Evolutionary conservation across 1,140 invertebrate species (phyloP).

Genomic region (Drosophila watanabei): DNA sequence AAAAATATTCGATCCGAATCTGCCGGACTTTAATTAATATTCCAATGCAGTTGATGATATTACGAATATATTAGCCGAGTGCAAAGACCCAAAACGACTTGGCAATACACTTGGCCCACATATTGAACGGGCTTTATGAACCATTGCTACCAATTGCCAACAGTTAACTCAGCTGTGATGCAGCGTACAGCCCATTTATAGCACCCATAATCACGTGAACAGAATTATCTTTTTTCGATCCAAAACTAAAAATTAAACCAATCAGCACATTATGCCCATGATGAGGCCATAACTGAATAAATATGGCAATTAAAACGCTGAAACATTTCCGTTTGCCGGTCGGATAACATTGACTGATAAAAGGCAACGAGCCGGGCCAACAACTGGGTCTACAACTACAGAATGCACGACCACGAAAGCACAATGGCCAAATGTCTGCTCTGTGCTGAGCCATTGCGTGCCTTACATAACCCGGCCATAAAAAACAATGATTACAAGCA

Average conservation of each 20-base stretch:
- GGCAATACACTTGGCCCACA: conserved; percentile 17
- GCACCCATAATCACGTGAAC: conserved; percentile 8
- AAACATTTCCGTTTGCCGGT: conserved; percentile 70
- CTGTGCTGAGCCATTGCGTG: conserved; percentile 51
- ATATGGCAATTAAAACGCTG: conserved; percentile 38
- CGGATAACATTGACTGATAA: conserved; percentile 75
- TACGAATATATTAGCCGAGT: conserved; percentile 26
- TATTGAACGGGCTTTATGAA: background rate
- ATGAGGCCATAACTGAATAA: conserved; percentile 20
- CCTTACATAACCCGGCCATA: conserved; percentile 47
- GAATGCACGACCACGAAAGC: conserved; percentile 29
- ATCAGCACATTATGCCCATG: conserved; percentile 30
- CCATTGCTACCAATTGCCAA: background rate
- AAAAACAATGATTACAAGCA: conserved; percentile 39
- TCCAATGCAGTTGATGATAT: conserved; percentile 17
- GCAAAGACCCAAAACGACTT: conserved; percentile 15
- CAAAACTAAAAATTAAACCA: conserved; percentile 9
- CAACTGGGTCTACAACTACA: conserved; percentile 19
- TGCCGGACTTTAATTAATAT: conserved; percentile 1
- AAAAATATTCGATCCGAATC: conserved; percentile 10
- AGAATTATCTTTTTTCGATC: conserved; percentile 2
- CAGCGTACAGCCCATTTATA: conserved; percentile 9
- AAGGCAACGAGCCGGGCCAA: conserved; percentile 27
- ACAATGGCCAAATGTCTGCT: conserved; percentile 50
- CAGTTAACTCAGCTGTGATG: background rate